Evolutionary conservation across 1,140 invertebrate genomes (phyloP).

Genomic region (Procambarus clarkii): DNA sequence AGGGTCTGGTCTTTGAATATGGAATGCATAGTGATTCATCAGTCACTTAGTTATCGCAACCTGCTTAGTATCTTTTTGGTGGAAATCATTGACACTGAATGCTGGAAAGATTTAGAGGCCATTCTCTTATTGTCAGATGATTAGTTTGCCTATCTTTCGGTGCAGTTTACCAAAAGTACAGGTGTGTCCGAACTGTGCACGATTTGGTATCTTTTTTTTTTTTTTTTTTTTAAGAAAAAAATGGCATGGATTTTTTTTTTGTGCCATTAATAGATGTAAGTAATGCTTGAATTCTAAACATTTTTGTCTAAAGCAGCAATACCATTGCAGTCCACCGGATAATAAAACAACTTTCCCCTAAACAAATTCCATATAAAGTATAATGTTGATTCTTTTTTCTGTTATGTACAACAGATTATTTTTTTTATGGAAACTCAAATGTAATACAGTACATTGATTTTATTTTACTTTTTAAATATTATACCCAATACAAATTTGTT

Average conservation of each 20-base stretch:
- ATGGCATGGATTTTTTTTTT: background rate
- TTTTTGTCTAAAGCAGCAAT: background rate
- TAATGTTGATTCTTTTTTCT: background rate
- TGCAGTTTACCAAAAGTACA: slow-evolving; percentile 1
- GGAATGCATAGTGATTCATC: background rate
- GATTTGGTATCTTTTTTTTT: background rate
- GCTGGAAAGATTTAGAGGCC: background rate
- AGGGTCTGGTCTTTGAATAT: background rate
- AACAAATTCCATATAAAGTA: background rate
- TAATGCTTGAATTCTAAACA: background rate
- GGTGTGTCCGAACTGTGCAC: background rate
- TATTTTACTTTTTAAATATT: too few species aligned
- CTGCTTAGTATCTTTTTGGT: background rate
- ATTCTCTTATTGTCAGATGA: background rate
- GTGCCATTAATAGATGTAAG: background rate
- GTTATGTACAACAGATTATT: too few species aligned
- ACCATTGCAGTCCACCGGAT: background rate
- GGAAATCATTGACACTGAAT: background rate
- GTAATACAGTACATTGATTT: too few species aligned
- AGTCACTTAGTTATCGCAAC: background rate
- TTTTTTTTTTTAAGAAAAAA: background rate
- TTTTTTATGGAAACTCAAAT: too few species aligned
- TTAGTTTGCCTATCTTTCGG: background rate
- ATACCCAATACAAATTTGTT: too few species aligned
- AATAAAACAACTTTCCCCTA: background rate